These are phyloP conservation scores for Choristoneura rosaceana DNA, from an alignment of 2,888 invertebrate genomes.

Conservation along the genomic window DNA sequence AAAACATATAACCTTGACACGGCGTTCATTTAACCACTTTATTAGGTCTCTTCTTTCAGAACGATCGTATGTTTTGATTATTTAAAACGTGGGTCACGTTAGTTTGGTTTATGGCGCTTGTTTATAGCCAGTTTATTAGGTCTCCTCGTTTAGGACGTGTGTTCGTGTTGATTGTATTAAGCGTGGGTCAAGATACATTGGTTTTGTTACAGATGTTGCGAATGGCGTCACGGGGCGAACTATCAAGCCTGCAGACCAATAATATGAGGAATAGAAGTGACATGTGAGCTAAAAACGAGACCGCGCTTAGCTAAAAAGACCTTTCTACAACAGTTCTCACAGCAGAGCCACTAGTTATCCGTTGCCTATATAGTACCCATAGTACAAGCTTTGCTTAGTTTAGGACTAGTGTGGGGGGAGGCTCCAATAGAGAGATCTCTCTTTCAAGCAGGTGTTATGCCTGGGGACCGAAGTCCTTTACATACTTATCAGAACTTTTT, in stretches of 20 bases:
- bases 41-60: neutral
- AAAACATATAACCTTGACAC: slow-evolving; percentile 14
- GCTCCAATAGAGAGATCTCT: too few species aligned
- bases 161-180: neutral
- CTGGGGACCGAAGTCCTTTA: too few species aligned
- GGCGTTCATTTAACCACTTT: neutral
- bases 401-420: too few species aligned
- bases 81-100: neutral
- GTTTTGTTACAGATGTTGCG: slow-evolving; percentile 18
- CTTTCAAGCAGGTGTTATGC: too few species aligned
- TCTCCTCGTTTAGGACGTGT: neutral
- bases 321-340: too few species aligned
- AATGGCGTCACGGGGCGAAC: slow-evolving; percentile 58
- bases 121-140: neutral
- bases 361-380: too few species aligned
- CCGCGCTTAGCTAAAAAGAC: too few species aligned
- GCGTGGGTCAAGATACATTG: slow-evolving; percentile 14
- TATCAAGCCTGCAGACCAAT: slow-evolving; percentile 57
- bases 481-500: too few species aligned
- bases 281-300: too few species aligned
- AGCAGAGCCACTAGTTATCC: too few species aligned
- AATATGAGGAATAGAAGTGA: too few species aligned
- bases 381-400: too few species aligned
- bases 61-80: neutral
- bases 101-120: slow-evolving; percentile 10